Base-by-base conservation (phyloP, 2,888 invertebrate genomes). In the Cheilosia vernalis region DNA sequence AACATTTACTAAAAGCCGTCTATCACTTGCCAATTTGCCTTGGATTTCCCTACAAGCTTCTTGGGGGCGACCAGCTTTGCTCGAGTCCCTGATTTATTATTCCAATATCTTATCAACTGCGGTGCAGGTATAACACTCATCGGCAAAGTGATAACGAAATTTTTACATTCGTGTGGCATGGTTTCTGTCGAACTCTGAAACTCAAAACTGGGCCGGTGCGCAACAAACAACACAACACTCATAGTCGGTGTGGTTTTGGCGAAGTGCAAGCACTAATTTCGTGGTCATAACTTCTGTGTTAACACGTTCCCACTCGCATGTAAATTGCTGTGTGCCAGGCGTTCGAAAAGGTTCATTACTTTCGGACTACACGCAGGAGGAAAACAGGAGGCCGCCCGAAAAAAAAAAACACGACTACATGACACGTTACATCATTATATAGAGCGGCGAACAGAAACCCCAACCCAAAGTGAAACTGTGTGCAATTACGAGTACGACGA, bases 261-360 rank as follows among this genome's bases (percentile, higher is more conserved):
- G 17, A 4, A n/a, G n/a, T 40, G 40, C 40, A 40, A 42, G 33
- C 67, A 69, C 76, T 81, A 81, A 81, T 76, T 81, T 70, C 5
- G 76, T 70, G 81, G 81, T 81, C 56, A 76, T 81, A 81, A 74
- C 33, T 67, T 61, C 17, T 55, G 55, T 55, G 64, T 74, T 69
- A 69, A 76, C 69, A 76, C 30, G 37, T 76, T 63, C 56, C 40
- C 44, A 47, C 53, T 27, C 51, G 10, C 49, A 42, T 33, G 64
- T 19, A 7, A 30, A 27, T n/a, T 19, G 24, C 17, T 15, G n/a
- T 10, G 19, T 73, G 33, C 5, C 5, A 37, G 33, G 53, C 40
- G 56, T 76, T 55, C 67, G 67, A 69, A 61, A 69, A 69, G 51
- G 56, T 69, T 76, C 63, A 81, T 81, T 70, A 81, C 51, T 76